phyloP scores from a whole-genome alignment of 2,113 vertebrate genomes.

The Anolis carolinensis region DNA sequence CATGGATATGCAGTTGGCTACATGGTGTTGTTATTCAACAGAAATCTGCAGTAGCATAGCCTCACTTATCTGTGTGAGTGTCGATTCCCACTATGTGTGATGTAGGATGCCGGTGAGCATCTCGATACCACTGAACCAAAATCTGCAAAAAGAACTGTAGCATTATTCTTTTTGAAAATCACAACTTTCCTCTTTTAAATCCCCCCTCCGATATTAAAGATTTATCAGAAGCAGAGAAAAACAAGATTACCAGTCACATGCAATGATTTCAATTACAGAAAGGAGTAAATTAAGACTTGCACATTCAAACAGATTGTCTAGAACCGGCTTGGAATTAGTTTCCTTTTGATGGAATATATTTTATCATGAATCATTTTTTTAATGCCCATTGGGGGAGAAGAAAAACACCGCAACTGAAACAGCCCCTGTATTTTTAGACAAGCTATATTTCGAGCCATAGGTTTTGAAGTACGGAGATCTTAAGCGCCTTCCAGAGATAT shows the following conservation, averaged over 20 bases:
- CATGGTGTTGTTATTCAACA: too few species aligned
- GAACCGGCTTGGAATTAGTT: background rate
- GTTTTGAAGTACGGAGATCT: constrained; percentile 26
- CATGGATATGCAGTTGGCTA: too few species aligned
- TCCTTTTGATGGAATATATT: background rate
- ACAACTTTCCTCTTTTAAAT: background rate
- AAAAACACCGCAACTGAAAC: background rate
- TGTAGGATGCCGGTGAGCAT: background rate
- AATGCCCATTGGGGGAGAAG: background rate
- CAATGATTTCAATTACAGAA: background rate
- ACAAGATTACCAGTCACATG: background rate
- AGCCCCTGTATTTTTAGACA: constrained; percentile 38
- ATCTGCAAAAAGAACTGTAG: background rate
- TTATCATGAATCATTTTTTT: background rate
- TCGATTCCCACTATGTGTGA: background rate
- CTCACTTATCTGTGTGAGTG: background rate
- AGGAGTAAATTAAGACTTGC: background rate
- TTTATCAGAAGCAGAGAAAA: background rate
- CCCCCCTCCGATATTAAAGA: background rate
- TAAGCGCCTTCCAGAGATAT: constrained; percentile 34
- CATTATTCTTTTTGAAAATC: background rate
- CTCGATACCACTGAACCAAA: background rate
- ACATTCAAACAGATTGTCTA: background rate
- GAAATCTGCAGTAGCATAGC: too few species aligned
- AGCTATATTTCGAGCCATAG: constrained; percentile 31